phyloP scores from a whole-genome alignment of 2,888 invertebrate species.

The Nomada flava region DNA sequence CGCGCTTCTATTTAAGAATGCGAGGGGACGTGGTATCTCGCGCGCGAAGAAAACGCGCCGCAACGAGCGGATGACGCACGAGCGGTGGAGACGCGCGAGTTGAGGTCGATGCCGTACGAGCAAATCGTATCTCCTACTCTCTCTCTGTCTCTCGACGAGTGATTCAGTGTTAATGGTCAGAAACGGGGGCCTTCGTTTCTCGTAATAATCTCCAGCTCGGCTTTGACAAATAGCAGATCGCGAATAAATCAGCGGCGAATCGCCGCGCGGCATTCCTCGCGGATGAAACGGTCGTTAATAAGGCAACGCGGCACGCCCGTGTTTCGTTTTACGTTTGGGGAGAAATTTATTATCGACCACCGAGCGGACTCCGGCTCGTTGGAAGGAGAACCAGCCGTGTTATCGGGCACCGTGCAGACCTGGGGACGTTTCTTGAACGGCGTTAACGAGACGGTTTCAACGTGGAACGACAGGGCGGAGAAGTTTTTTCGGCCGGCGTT shows the following conservation, averaged over 20 bases:
- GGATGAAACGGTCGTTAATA: slow-evolving; percentile 35
- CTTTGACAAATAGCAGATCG: slow-evolving; percentile 37
- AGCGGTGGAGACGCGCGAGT: background rate
- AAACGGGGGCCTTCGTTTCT: slow-evolving; percentile 14
- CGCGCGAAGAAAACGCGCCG: slow-evolving; percentile 37
- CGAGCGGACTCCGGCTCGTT: background rate
- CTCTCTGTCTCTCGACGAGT: slow-evolving; percentile 9
- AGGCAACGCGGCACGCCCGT: slow-evolving; percentile 24
- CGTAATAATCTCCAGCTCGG: slow-evolving; percentile 28
- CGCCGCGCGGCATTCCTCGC: background rate
- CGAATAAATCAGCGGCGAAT: slow-evolving; percentile 23
- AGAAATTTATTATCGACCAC: slow-evolving; percentile 34
- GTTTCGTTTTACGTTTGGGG: slow-evolving; percentile 5
- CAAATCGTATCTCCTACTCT: slow-evolving; percentile 26
- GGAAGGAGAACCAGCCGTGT: background rate
- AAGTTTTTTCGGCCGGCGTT: background rate
- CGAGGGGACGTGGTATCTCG: slow-evolving; percentile 24
- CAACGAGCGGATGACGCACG: slow-evolving; percentile 44
- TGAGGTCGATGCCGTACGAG: slow-evolving; percentile 57
- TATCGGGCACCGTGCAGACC: slow-evolving; percentile 14
- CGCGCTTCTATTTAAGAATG: slow-evolving; percentile 53
- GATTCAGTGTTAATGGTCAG: slow-evolving; percentile 52
- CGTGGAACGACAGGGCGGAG: background rate
- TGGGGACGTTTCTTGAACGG: background rate
- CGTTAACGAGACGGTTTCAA: slow-evolving; percentile 15